A percentile compares a stretch with the other conserved stretches of the same genome.
Conservation (phyloP, 2,113 vertebrate species). For the Dolichallabes microphthalmus region DNA sequence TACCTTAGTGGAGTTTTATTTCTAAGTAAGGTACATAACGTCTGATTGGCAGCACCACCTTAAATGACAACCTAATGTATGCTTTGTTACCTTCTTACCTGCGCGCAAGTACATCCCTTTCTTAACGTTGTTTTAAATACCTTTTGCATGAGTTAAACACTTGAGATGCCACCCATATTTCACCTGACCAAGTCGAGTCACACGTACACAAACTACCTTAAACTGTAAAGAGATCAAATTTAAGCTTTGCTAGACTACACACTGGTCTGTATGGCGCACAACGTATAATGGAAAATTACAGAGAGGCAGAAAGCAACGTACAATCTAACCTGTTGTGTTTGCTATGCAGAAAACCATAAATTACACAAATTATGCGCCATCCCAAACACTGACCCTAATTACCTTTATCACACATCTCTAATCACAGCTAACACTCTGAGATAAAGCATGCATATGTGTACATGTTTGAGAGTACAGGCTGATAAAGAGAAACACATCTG, state of each 20-base stretch:
- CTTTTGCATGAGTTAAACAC: background rate
- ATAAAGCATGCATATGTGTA: constrained; percentile 24
- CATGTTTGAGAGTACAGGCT: background rate
- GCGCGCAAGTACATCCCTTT: background rate
- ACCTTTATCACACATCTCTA: constrained; percentile 50
- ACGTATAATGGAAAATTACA: background rate
- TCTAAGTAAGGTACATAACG: background rate
- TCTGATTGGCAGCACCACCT: background rate
- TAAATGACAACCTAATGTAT: background rate
- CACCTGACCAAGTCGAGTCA: background rate
- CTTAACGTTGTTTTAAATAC: constrained; percentile 4
- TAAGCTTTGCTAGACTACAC: background rate
- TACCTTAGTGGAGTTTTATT: background rate
- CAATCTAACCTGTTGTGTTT: background rate
- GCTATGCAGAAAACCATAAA: constrained; percentile 2
- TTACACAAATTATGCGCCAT: constrained; percentile 49
- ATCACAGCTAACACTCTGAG: constrained; percentile 35
- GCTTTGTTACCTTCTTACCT: background rate
- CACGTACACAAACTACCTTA: background rate
- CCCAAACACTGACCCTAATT: constrained; percentile 67
- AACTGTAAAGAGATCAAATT: background rate
- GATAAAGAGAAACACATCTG: background rate
- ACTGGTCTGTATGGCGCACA: background rate
- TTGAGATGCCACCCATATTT: background rate
- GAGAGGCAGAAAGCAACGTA: background rate